Conservation (phyloP, 2,797 vertebrate genomes). For the Phalloptychus januarius region DNA sequence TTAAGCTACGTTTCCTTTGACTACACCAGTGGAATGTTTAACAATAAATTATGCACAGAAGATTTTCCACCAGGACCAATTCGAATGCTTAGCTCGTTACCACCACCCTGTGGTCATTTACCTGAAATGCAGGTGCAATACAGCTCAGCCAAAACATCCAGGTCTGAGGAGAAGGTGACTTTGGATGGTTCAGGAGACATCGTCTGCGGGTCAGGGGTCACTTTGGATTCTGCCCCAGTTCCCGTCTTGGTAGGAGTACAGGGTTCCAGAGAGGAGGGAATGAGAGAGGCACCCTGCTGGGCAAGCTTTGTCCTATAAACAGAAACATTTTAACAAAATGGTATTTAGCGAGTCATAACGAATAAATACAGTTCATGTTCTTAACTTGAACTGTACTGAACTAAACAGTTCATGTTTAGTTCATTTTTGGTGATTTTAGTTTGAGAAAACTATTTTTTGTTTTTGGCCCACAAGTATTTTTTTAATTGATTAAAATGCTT, state of each 20-base stretch:
- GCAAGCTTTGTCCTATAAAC: constrained; percentile 87
- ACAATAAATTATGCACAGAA: not conserved
- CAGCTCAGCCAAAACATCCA: constrained; percentile 88
- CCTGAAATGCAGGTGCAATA: constrained; percentile 94
- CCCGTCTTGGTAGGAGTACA: constrained; percentile 82
- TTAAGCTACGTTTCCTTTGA: not conserved
- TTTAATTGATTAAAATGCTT: too few relatives aligned
- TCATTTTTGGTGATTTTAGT: too few relatives aligned
- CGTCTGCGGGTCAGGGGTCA: constrained; percentile 81
- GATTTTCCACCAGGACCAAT: too few relatives aligned
- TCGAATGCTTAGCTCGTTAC: not conserved
- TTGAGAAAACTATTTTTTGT: too few relatives aligned
- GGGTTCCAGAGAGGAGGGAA: constrained; percentile 68
- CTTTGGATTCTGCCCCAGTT: constrained; percentile 69
- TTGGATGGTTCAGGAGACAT: constrained; percentile 82
- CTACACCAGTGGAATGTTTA: not conserved
- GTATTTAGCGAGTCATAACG: not conserved
- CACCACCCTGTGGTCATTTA: constrained; percentile 71
- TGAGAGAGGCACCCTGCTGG: constrained; percentile 80
- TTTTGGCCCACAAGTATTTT: too few relatives aligned
- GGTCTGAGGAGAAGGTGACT: constrained; percentile 85
- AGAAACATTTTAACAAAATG: not conserved
- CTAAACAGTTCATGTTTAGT: too few relatives aligned
- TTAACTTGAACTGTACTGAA: too few relatives aligned
- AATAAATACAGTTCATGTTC: too few relatives aligned